Percentiles rank a stretch among this genome's conserved stretches.
These are phyloP conservation scores for Rhizomys pruinosus DNA, from an alignment of 2,113 vertebrate species.

Conservation along the genomic window DNA sequence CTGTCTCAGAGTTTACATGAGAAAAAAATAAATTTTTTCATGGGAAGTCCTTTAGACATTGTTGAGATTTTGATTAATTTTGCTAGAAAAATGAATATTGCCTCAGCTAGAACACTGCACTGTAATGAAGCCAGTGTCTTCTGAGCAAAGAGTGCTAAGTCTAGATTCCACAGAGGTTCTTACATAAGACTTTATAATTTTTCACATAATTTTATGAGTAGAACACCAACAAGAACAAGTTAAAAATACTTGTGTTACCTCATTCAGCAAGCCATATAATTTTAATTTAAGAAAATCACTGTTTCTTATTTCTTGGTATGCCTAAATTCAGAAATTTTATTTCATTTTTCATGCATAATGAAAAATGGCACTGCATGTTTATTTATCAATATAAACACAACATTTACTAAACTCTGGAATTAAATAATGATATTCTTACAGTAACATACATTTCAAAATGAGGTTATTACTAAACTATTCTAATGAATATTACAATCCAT, in stretches of 20 bases:
- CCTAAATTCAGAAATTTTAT: not conserved
- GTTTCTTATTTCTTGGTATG: not conserved
- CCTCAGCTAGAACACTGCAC: not conserved
- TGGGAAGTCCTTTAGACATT: not conserved
- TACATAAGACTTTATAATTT: not conserved
- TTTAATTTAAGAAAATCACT: not conserved
- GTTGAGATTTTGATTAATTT: not conserved
- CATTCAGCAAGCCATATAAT: not conserved
- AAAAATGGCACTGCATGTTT: not conserved
- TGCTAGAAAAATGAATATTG: not conserved
- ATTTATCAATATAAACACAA: not conserved
- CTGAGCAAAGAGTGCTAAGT: not conserved
- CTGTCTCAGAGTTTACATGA: not conserved
- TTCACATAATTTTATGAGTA: not conserved
- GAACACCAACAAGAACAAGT: not conserved
- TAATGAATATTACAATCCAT: not conserved
- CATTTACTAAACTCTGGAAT: not conserved
- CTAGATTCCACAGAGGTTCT: not conserved
- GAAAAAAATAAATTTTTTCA: not conserved
- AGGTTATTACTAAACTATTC: not conserved
- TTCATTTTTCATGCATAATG: not conserved
- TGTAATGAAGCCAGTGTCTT: not conserved
- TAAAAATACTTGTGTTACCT: not conserved
- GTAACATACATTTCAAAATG: not conserved
- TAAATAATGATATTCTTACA: conserved; percentile 11